These are phyloP conservation scores for Poeciliopsis occidentalis DNA, from an alignment of 2,113 vertebrate species.

Conservation along the genomic window DNA sequence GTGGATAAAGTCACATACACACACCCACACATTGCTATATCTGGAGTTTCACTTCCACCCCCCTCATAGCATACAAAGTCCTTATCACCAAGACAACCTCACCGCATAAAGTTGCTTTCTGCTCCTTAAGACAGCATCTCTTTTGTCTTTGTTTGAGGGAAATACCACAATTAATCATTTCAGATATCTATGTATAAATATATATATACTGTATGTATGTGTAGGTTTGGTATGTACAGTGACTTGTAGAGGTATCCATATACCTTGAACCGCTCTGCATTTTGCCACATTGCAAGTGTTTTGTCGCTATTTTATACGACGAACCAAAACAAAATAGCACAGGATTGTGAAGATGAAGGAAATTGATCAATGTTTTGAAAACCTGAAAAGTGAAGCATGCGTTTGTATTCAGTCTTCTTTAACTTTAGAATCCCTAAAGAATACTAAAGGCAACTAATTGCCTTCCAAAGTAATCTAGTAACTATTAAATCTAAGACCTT, in stretches of 20 bases:
- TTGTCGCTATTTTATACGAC: background rate
- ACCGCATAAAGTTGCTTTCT: conserved; percentile 37
- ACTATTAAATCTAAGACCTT: no score
- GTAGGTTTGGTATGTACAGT: background rate
- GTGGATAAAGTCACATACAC: conserved; percentile 49
- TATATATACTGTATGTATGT: background rate
- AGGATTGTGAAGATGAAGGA: no score
- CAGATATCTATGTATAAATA: background rate
- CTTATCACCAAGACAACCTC: conserved; percentile 73
- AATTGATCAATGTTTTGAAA: no score
- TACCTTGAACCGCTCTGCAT: background rate
- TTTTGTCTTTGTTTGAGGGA: conserved; percentile 7
- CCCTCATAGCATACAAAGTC: conserved; percentile 63
- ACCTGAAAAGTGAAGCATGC: no score
- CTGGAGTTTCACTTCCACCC: conserved; percentile 51
- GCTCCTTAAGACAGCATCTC: conserved; percentile 16
- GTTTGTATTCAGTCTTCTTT: no score
- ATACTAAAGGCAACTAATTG: no score
- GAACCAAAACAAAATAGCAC: background rate
- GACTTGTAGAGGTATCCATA: background rate
- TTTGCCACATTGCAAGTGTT: background rate
- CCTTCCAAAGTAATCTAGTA: no score
- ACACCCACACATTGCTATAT: conserved; percentile 68
- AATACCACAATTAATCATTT: background rate
- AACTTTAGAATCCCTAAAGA: no score